A percentile compares a stretch with the other conserved stretches of the same genome.
phyloP scores from a whole-genome alignment of 2,888 invertebrate genomes.

The Halocaridina rubra region DNA sequence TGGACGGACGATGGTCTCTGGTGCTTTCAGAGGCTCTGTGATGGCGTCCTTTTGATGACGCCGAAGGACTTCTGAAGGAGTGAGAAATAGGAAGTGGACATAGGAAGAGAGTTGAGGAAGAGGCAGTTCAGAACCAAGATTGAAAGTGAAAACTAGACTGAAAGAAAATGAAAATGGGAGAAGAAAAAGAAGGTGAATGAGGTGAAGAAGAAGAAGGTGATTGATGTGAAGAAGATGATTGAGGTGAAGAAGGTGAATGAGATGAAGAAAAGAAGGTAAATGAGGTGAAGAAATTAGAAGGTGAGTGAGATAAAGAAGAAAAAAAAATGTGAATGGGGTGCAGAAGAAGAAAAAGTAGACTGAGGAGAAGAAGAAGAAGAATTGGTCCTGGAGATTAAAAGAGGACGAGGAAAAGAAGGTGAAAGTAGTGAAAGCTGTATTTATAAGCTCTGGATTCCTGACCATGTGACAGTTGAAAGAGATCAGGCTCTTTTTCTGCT shows the following conservation, averaged over 20 bases:
- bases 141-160: background rate
- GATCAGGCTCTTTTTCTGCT: too few relatives aligned
- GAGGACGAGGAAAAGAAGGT: background rate
- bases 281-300: too few relatives aligned
- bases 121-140: too few relatives aligned
- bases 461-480: too few relatives aligned
- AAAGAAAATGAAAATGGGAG: background rate
- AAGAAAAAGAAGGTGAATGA: background rate
- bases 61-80: too few relatives aligned
- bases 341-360: background rate
- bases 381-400: background rate
- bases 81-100: too few relatives aligned
- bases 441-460: too few relatives aligned
- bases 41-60: too few relatives aligned
- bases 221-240: background rate
- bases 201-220: background rate
- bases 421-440: background rate
- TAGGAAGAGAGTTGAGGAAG: too few relatives aligned
- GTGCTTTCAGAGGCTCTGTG: too few relatives aligned
- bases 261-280: background rate
- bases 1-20: too few relatives aligned
- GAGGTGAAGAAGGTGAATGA: background rate
- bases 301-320: background rate
- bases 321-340: background rate
- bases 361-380: background rate